These are phyloP conservation scores for Drosophila rellima DNA, from an alignment of 2,888 invertebrate genomes.

Conservation along the genomic window DNA sequence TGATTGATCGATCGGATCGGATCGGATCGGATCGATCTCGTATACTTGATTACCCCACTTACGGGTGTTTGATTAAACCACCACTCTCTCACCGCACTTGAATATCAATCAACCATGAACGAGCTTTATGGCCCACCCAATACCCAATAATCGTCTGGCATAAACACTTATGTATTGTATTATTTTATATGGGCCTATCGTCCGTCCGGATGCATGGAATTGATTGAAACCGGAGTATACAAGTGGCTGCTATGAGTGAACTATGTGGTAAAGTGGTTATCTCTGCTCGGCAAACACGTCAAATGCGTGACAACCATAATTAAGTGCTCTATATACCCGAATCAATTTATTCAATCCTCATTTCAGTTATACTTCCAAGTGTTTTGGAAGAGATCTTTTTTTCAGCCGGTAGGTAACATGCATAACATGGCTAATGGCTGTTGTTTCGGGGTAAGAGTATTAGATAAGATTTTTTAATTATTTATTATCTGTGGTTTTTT, in stretches of 20 bases:
- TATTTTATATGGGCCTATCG: slow-evolving; percentile 13
- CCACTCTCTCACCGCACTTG: slow-evolving; percentile 60
- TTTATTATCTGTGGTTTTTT: slow-evolving; percentile 42
- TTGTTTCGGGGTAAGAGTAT: slow-evolving; percentile 7
- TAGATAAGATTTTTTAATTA: slow-evolving; percentile 73
- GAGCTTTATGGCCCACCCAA: slow-evolving; percentile 19
- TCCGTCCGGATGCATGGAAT: slow-evolving; percentile 40
- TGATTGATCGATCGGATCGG: slow-evolving; percentile 36
- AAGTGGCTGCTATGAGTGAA: not conserved
- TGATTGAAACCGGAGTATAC: slow-evolving; percentile 29
- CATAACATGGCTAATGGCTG: slow-evolving; percentile 49
- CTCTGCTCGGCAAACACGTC: slow-evolving; percentile 17
- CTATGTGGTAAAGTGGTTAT: slow-evolving; percentile 33
- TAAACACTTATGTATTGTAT: slow-evolving; percentile 16
- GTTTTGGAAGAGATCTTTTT: slow-evolving; percentile 19
- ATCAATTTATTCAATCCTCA: slow-evolving; percentile 13
- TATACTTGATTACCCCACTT: slow-evolving; percentile 70
- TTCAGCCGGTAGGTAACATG: slow-evolving; percentile 8
- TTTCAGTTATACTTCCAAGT: slow-evolving; percentile 11
- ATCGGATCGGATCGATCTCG: slow-evolving; percentile 54
- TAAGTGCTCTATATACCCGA: slow-evolving; percentile 38
- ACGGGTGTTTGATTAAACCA: slow-evolving; percentile 62
- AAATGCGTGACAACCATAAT: slow-evolving; percentile 53
- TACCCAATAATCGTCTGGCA: slow-evolving; percentile 23
- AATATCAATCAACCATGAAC: slow-evolving; percentile 68